phyloP scores from a whole-genome alignment of 2,888 invertebrate species.

The Torymus texanus region DNA sequence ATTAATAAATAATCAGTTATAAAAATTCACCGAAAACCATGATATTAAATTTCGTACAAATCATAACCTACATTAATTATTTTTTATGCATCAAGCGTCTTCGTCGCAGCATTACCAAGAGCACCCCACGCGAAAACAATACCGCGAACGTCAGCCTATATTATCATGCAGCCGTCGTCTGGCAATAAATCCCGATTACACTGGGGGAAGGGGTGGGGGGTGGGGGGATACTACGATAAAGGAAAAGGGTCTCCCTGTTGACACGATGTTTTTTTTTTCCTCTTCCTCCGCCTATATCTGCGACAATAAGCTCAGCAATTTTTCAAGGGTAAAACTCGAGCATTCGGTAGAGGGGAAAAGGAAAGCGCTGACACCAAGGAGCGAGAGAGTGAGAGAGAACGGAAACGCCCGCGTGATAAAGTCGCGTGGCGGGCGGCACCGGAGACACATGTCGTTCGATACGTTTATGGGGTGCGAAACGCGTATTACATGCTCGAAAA shows the following conservation, averaged over 20 bases:
- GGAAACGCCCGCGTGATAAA: constrained; percentile 11
- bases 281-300: background rate
- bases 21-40: background rate
- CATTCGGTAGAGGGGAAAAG: constrained; percentile 5
- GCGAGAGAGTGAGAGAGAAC: background rate
- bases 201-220: too few relatives aligned
- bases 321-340: constrained; percentile 37
- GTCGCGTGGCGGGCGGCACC: too few relatives aligned
- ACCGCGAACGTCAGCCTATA: constrained; percentile 2
- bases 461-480: constrained; percentile 38
- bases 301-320: constrained; percentile 21
- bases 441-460: constrained; percentile 10
- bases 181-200: constrained; percentile 25
- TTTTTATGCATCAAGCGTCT: too few relatives aligned
- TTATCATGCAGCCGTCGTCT: background rate
- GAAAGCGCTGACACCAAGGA: too few relatives aligned
- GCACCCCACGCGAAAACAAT: background rate
- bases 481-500: background rate
- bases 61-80: too few relatives aligned
- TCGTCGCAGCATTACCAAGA: too few relatives aligned
- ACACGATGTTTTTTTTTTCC: constrained; percentile 9
- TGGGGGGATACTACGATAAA: too few relatives aligned
- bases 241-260: constrained; percentile 2
- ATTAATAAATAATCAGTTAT: too few relatives aligned
- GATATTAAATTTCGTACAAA: background rate